These are phyloP conservation scores for Pachyrhynchus sulphureomaculatus DNA, from an alignment of 1,140 invertebrate species.

Conservation along the genomic window DNA sequence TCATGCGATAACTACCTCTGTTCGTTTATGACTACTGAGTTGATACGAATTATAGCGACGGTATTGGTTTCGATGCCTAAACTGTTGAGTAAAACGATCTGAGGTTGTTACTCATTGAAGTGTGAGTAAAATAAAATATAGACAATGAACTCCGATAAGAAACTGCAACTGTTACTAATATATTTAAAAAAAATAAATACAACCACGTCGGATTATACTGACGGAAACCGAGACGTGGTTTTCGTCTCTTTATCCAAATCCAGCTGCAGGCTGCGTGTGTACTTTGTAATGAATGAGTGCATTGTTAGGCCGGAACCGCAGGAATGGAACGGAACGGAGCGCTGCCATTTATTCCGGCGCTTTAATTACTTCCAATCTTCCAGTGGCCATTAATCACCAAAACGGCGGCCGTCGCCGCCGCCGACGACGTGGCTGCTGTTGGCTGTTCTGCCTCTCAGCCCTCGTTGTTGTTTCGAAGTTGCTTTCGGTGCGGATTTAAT, in stretches of 20 bases:
- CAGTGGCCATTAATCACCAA: slow-evolving; percentile 52
- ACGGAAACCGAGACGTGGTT: not conserved
- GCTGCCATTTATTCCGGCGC: slow-evolving; percentile 52
- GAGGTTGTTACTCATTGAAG: too few relatives aligned
- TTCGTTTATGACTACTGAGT: too few relatives aligned
- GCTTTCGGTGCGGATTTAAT: not conserved
- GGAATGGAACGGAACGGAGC: slow-evolving; percentile 50
- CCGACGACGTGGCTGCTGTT: slow-evolving; percentile 6
- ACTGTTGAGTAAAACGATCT: too few relatives aligned
- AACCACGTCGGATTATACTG: too few relatives aligned
- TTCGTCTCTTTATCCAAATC: slow-evolving; percentile 8
- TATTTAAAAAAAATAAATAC: too few relatives aligned
- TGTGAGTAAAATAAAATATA: too few relatives aligned
- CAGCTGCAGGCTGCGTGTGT: slow-evolving; percentile 29
- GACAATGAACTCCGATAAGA: too few relatives aligned
- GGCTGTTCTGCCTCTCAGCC: not conserved
- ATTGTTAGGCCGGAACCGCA: slow-evolving; percentile 52
- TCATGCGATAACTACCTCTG: too few relatives aligned
- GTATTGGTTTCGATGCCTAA: too few relatives aligned
- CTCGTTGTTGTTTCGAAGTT: not conserved
- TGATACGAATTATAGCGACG: too few relatives aligned
- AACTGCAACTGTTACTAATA: too few relatives aligned
- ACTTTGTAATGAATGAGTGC: slow-evolving; percentile 44
- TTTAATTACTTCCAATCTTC: slow-evolving; percentile 54
- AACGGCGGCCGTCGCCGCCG: slow-evolving; percentile 38